Percentiles rank a stretch among this genome's conserved stretches.
Evolutionary conservation across 2,888 invertebrate species (phyloP).

Genomic region (Ichneumon xanthorius): DNA sequence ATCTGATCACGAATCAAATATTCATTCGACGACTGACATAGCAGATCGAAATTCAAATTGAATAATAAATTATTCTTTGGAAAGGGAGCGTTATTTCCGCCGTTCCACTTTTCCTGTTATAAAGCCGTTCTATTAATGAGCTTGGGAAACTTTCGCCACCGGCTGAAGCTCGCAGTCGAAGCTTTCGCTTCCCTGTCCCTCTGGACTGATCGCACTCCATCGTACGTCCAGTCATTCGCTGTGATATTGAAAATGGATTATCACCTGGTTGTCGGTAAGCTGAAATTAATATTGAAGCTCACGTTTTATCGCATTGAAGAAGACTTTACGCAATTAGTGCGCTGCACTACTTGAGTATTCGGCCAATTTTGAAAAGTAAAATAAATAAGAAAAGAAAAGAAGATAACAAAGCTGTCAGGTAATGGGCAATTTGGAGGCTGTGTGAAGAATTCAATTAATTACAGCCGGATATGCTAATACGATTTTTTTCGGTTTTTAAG

Average conservation of each 20-base stretch:
- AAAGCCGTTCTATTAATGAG: conserved; percentile 34
- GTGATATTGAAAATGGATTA: conserved; percentile 7
- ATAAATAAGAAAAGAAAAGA: not conserved
- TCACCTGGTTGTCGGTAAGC: not conserved
- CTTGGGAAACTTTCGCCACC: conserved; percentile 43
- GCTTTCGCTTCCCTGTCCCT: not conserved
- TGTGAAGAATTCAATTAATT: not conserved
- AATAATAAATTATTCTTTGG: not conserved
- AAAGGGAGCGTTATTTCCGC: conserved; percentile 5
- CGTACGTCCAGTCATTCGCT: not conserved
- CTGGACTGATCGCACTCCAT: not conserved
- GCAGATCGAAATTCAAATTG: conserved; percentile 8
- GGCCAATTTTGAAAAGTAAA: not conserved
- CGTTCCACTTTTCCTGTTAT: conserved; percentile 7
- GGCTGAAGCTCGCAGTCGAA: conserved; percentile 10
- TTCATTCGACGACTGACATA: conserved; percentile 1
- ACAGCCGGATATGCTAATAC: not conserved
- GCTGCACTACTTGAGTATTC: not conserved
- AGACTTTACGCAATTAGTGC: not conserved
- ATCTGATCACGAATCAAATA: not conserved
- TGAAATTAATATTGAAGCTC: not conserved
- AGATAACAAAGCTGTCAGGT: not conserved
- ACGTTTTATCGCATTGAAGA: not conserved
- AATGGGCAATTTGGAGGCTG: not conserved
- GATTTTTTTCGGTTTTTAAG: not conserved